A percentile compares a stretch with the other conserved stretches of the same genome.
These are phyloP conservation scores for Ips nitidus DNA, from an alignment of 1,140 invertebrate genomes.

Conservation along the genomic window DNA sequence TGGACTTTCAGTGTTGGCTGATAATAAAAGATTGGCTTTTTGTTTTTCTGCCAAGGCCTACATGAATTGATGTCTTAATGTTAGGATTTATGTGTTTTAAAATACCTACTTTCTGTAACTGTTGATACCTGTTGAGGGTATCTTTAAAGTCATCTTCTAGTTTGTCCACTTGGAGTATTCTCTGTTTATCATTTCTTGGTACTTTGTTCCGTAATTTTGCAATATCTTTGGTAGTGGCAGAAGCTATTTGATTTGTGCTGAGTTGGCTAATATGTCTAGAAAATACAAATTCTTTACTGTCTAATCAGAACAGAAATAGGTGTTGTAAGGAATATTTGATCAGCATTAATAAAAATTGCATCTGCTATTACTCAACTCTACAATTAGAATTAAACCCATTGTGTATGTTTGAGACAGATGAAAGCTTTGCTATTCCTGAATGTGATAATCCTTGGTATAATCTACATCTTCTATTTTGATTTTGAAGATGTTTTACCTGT, in stretches of 20 bases:
- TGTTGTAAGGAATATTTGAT: too few species aligned
- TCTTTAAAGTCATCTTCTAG: conserved; percentile 79
- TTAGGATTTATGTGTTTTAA: not conserved
- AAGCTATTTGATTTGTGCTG: conserved; percentile 73
- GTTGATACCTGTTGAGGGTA: conserved; percentile 74
- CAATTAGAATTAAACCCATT: too few species aligned
- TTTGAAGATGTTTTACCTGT: too few species aligned
- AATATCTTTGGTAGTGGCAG: conserved; percentile 72
- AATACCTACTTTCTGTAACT: conserved; percentile 70
- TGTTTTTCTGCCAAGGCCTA: conserved; percentile 75
- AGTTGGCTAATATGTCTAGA: conserved; percentile 75
- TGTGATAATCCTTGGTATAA: too few species aligned
- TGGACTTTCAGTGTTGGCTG: conserved; percentile 50
- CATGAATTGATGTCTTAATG: conserved; percentile 15
- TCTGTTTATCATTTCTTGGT: conserved; percentile 70
- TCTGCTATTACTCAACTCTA: conserved; percentile 2
- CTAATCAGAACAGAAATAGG: conserved; percentile 6
- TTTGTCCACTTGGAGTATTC: conserved; percentile 80
- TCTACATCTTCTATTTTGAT: too few species aligned
- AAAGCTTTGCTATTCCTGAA: too few species aligned
- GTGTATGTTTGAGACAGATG: too few species aligned
- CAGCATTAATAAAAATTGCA: not conserved
- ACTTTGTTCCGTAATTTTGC: conserved; percentile 68
- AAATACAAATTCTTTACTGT: conserved; percentile 41
- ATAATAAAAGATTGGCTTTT: conserved; percentile 69